Evolutionary conservation across 92 coral and sea anemone genomes (phyloP).

Genomic region (Phenganax subtilis): DNA sequence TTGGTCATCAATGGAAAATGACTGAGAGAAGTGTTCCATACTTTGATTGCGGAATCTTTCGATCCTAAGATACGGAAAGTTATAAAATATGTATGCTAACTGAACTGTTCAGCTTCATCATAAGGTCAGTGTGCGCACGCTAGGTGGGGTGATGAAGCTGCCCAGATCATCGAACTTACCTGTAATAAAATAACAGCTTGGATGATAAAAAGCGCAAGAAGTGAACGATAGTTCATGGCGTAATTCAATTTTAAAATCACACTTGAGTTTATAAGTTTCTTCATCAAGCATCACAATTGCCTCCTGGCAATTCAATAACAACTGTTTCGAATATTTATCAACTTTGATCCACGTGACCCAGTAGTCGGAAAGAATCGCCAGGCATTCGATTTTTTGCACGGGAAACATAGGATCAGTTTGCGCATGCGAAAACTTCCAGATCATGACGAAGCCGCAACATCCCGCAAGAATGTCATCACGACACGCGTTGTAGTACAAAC

Average conservation of each 20-base stretch:
- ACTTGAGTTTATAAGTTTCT: conserved; percentile 49
- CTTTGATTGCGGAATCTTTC: conserved; percentile 73
- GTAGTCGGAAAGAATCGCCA: conserved; percentile 61
- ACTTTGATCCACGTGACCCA: conserved; percentile 71
- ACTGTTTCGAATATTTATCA: conserved; percentile 61
- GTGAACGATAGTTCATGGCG: conserved; percentile 55
- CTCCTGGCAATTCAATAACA: conserved; percentile 70
- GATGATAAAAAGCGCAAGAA: conserved; percentile 75
- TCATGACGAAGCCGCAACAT: conserved; percentile 74
- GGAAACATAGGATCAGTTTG: conserved; percentile 84
- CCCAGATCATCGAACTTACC: conserved; percentile 37
- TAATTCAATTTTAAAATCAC: conserved; percentile 61
- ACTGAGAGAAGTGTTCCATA: conserved; percentile 77
- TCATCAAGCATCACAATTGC: conserved; percentile 67
- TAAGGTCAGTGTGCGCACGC: neutral
- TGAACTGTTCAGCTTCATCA: neutral
- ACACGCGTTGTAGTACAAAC: conserved; percentile 66
- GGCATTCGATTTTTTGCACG: conserved; percentile 60
- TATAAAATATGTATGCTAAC: too few relatives aligned
- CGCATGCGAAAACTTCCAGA: conserved; percentile 87
- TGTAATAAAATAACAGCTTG: conserved; percentile 81
- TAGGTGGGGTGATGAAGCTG: neutral
- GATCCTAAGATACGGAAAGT: conserved; percentile 50
- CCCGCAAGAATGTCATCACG: conserved; percentile 85
- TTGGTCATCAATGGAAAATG: conserved; percentile 76